Evolutionary conservation across 2,888 invertebrate species (phyloP), one percentile per base, ranked within the genome.

Genomic region (Luperina testacea): DNA sequence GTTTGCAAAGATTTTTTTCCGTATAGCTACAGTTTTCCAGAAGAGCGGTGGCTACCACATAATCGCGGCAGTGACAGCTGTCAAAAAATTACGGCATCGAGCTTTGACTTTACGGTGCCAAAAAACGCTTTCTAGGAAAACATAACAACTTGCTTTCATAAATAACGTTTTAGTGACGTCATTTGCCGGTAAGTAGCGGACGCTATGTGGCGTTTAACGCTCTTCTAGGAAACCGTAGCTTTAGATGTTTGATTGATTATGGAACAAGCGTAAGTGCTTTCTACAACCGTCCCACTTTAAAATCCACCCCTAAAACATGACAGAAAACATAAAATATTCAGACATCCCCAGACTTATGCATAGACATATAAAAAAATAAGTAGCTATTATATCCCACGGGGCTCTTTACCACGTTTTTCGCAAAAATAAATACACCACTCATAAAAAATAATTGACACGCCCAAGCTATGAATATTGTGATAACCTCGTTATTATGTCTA

Each of bases 371-470:
- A 87, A 86, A 53, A 85, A 75, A 13, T 81, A 84, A 87, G 87
- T 80, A 85, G 78, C 85, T 87, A 84, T 89, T 88, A 87, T 80
- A 84, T 78, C 80, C 51, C 63, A 87, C 70, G 81, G 72, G 81
- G 75, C 80, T 78, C 80, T 85, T 87, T 71, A 71, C 78, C 84
- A 89, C 89, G 79, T 87, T 90, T 89, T 85, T 83, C 85, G 80
- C 82, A 84, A 90, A 59, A 92, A 90, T 86, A 90, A 90, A 91
- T 90, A 6, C 77, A 81, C 89, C 84, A 89, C 89, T 92, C 92
- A 92, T 92, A 93, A 92, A 91, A 93, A 90, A 89, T 92, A 94
- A 93, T 93, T 92, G 93, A 92, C 91, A 92, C 88, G 88, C 84
- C 84, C 75, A 88, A 89, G 91, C 89, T 90, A 92, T 93, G 92